phyloP scores from a whole-genome alignment of 2,888 invertebrate genomes.

The Saturnia pavonia region DNA sequence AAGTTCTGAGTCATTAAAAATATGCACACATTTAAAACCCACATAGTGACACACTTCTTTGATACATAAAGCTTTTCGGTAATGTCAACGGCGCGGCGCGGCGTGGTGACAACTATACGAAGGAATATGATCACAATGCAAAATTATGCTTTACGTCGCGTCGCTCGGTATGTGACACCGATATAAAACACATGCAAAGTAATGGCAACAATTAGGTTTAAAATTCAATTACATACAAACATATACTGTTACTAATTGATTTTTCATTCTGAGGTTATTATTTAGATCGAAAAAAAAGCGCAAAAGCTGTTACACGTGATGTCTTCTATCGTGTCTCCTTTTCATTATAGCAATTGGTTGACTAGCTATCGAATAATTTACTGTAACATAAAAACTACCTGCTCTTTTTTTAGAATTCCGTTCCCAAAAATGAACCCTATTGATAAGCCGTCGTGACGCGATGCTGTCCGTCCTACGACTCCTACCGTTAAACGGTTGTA shows the following conservation, averaged over 20 bases:
- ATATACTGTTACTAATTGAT: neutral
- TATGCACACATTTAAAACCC: neutral
- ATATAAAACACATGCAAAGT: neutral
- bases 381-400: neutral
- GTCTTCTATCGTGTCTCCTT: neutral
- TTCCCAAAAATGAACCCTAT: neutral
- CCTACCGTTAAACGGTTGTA: neutral
- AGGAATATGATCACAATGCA: slow-evolving; percentile 41
- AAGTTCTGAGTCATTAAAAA: neutral
- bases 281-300: no score
- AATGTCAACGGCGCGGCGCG: slow-evolving; percentile 37
- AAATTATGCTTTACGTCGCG: slow-evolving; percentile 33
- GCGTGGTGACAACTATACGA: slow-evolving; percentile 34
- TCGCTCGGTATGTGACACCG: neutral
- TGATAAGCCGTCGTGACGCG: neutral
- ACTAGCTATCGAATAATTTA: neutral
- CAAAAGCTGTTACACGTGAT: no score
- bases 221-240: neutral
- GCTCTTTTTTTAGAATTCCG: neutral
- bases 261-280: no score
- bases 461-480: neutral
- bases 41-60: slow-evolving; percentile 33
- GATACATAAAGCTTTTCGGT: slow-evolving; percentile 52
- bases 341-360: neutral
- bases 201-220: neutral